Evolutionary conservation across 2,797 vertebrate genomes (phyloP).

Genomic region (Dermochelys coriacea): DNA sequence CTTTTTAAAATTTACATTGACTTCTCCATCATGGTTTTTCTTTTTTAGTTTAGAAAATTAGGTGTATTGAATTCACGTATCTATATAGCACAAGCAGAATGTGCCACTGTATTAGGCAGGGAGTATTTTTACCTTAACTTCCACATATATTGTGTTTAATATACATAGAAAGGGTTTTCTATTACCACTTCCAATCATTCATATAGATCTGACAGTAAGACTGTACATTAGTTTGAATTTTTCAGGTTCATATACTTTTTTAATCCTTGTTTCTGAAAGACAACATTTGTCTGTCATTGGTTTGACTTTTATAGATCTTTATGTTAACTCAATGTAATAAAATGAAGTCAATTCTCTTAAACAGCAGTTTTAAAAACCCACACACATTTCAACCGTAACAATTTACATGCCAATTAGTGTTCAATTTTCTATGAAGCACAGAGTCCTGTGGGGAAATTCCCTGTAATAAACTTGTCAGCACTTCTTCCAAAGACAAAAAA

Average conservation of each 20-base stretch:
- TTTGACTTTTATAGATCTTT: background rate
- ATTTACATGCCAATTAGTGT: constrained; percentile 3
- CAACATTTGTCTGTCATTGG: background rate
- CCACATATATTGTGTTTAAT: background rate
- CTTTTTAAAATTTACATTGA: background rate
- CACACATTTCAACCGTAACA: background rate
- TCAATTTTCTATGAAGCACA: background rate
- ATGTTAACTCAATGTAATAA: constrained; percentile 5
- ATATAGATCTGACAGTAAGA: background rate
- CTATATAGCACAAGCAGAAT: constrained; percentile 2
- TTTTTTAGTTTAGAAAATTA: constrained; percentile 27
- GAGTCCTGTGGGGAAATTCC: background rate
- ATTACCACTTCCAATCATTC: background rate
- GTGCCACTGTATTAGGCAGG: background rate
- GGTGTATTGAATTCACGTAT: constrained; percentile 7
- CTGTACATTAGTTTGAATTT: constrained; percentile 31
- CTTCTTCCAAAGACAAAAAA: too few relatives aligned
- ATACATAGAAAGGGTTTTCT: constrained; percentile 12
- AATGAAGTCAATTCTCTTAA: constrained; percentile 15
- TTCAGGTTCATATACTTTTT: constrained; percentile 37
- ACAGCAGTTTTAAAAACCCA: background rate
- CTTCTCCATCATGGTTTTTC: background rate
- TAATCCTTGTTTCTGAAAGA: constrained; percentile 25
- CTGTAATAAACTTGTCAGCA: background rate
- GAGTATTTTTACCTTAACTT: constrained; percentile 7